Base-by-base conservation (phyloP, 2,888 invertebrate genomes). In the Aleiodes leptofemur region DNA sequence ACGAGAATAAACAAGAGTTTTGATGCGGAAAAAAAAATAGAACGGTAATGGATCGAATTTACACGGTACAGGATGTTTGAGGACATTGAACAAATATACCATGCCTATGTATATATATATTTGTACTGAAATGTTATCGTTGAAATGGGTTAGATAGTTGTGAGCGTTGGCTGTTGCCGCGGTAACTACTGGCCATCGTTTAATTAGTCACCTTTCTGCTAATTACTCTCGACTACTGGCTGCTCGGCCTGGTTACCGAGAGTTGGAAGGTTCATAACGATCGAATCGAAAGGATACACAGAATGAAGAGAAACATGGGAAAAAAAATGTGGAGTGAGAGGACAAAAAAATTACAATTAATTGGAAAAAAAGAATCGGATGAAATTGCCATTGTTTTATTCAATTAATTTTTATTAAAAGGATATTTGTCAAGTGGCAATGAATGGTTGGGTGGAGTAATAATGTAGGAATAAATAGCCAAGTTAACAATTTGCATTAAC, bases 161-260 rank as follows among this genome's bases (percentile, higher is more conserved):
- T 64, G 64, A 64, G 64, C 57, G 71, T 55, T 48, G 75, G 71
- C 57, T 72, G 75, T 72, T 75, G 71, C 68, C 75, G 71, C 64
- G 71, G 71, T 66, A 72, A 75, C 75, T 75, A 56, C 64, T 64
- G 66, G 69, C 69, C 64, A 75, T 75, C 75, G 75, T 75, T 75
- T 75, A 75, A 75, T 75, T 75, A 75, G 75, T 72, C 71, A 75
- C 75, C 75, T 75, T 43, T 75, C 53, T 71, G 71, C 75, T 75
- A 75, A 75, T 75, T 75, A 75, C 75, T 74, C 75, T 34, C 61
- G 68, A 66, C 56, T 64, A 48, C 56, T 64, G 66, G 53, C 64
- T 68, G 64, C 66, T 68, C 68, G 11, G 23, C 64, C 29, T 64
- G 66, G 66, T 66, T 61, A 38, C 38, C 64, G 64, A 43, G 23